Evolutionary conservation across 2,888 invertebrate genomes (phyloP), one percentile per base, ranked within the genome.

Genomic region (Allophyes oxyacanthae): DNA sequence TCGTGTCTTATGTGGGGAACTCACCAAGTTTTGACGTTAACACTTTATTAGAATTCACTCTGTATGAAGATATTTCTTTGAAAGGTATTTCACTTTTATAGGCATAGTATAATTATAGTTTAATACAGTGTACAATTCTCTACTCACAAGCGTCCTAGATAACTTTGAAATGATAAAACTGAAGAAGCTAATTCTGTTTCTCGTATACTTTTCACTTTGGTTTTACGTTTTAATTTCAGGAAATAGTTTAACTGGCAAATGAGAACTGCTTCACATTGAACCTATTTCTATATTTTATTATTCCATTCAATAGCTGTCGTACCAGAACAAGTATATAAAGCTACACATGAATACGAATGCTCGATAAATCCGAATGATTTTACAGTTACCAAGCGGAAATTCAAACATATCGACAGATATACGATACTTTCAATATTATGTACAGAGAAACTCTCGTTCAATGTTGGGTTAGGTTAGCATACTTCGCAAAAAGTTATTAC

Each of bases 401-500:
- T 59, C 63, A 75, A 77, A 75, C 64, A 64, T 62, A 73, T 73
- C 61, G 75, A 60, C 58, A 65, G 50, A 64, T 57, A 66, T 61
- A 68, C 59, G 54, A 50, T 50, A 56, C 58, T 60, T 58, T 71
- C 75, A 73, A 74, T 68, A 77, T 71, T 53, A 71, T 74, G 58
- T 68, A 61, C 50, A 41, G 61, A 64, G 73, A 64, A 72, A 68
- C 54, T 59, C 64, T 43, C 56, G 56, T 61, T 55, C 60, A 52
- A 62, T 74, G 77, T 75, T 75, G 55, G 71, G 75, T 75, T 77
- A 77, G 77, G 75, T 74, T 77, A 75, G 75, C 77, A 65, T 65
- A 73, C 73, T 72, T 69, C 79, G 81, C 82, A 79, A 79, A 83
- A 84, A 85, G 84, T 85, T 85, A 85, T 84, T 83, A 81, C 81